Evolutionary conservation across 1,140 invertebrate genomes (phyloP), one percentile per base, ranked within the genome.

Genomic region (Vollenhovia emeryi): DNA sequence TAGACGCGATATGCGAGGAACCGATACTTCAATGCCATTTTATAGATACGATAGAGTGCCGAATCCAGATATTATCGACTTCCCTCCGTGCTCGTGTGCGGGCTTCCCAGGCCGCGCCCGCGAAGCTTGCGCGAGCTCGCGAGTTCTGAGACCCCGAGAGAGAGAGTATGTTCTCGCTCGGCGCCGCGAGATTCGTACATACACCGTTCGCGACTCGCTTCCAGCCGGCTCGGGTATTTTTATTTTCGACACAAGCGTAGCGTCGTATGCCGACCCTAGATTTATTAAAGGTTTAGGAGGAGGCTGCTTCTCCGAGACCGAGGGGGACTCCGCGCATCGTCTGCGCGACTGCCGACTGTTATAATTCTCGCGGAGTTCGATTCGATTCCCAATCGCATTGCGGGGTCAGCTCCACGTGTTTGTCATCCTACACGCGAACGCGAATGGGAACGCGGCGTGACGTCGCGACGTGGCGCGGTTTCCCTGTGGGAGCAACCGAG

Each of bases 401-500:
- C 5, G 36, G 27, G 40, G 15, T 43, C 21, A 75, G 33, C 15
- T 59, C 30, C 45, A 24, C 60, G 43, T 79, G 60, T 66, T 30
- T 48, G 30, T 79, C 74, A 64, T 48, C 27, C 27, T 21, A 18
- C 27, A 30, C 21, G 36, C 21, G 57, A 48, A 64, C 57, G 43
- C 24, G 60, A 78, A 79, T 27, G 30, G 13, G 43, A 33, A 36
- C 18, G 27, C 24, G n/a, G 48, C n/a, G 71, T 18, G 33, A 50
- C 43, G 24, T 40, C 52, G 48, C 66, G 36, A 33, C 60, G 24
- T 18, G 30, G 57, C 48, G 55, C 21, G 79, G 50, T 87, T 76
- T 89, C 85, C 87, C 89, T 85, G 82, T 59, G 88, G 91, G 90
- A 89, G 71, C 79, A 59, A 87, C 75, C 71, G 33, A 75, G 82